A percentile compares a stretch with the other conserved stretches of the same genome.
These are phyloP conservation scores for Porites divaricata DNA, from an alignment of 92 coral and sea anemone species.

Conservation along the genomic window DNA sequence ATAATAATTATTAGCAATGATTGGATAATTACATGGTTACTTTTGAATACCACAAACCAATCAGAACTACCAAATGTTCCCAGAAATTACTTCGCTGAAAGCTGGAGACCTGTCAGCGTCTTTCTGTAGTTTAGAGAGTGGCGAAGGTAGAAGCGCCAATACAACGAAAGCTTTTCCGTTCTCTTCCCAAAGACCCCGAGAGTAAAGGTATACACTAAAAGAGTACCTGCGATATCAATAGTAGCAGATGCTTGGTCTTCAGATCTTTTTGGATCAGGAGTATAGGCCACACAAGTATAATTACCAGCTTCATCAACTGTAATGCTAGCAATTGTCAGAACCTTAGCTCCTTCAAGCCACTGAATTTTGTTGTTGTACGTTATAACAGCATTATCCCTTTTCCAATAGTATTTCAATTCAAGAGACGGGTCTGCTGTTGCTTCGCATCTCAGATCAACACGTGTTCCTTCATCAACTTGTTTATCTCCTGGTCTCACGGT, in stretches of 20 bases:
- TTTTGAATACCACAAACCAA: too few relatives aligned
- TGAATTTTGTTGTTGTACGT: conserved; percentile 33
- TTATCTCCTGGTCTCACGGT: conserved; percentile 29
- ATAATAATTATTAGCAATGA: too few relatives aligned
- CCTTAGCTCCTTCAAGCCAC: conserved; percentile 54
- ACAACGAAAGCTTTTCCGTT: too few relatives aligned
- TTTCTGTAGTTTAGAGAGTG: too few relatives aligned
- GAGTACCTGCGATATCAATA: conserved; percentile 79
- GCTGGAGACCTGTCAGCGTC: too few relatives aligned
- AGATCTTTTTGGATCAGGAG: conserved; percentile 67
- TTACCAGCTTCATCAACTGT: conserved; percentile 71
- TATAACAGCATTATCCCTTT: conserved; percentile 54
- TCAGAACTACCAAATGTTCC: too few relatives aligned
- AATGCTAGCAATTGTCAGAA: conserved; percentile 52
- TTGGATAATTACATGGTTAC: too few relatives aligned
- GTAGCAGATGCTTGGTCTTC: conserved; percentile 64
- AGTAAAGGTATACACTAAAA: too few relatives aligned
- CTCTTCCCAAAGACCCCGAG: too few relatives aligned
- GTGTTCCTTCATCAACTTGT: conserved; percentile 27
- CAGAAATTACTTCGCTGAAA: too few relatives aligned
- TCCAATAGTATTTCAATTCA: conserved; percentile 66
- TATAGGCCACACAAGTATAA: conserved; percentile 89
- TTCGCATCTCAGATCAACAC: conserved; percentile 71
- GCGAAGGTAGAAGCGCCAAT: too few relatives aligned
- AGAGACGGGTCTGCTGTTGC: conserved; percentile 51